Evolutionary conservation across 1,140 invertebrate species (phyloP).

Genomic region (Dolichoris vasculosae): DNA sequence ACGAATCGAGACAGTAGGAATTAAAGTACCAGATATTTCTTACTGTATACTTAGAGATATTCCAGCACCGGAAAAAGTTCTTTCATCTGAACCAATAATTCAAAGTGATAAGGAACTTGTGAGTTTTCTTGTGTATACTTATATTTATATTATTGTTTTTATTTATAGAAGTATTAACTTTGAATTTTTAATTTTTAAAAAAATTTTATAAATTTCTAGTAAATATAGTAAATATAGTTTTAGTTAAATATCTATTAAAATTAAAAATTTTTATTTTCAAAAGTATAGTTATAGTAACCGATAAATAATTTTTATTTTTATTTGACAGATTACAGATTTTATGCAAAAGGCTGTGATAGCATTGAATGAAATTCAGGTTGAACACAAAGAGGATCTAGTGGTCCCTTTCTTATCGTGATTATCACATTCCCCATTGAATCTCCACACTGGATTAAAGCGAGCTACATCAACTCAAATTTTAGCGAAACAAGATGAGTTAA

Average conservation of each 20-base stretch:
- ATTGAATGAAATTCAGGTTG: constrained; percentile 82
- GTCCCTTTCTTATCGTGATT: constrained; percentile 81
- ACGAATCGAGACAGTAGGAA: constrained; percentile 74
- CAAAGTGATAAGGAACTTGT: constrained; percentile 77
- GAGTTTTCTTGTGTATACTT: constrained; percentile 60
- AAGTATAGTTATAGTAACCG: neutral
- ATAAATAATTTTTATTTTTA: constrained; percentile 54
- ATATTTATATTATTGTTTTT: neutral
- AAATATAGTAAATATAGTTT: too few species aligned
- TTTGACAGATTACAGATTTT: constrained; percentile 80
- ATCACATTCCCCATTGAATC: constrained; percentile 39
- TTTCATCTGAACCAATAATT: constrained; percentile 75
- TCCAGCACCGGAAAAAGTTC: constrained; percentile 76
- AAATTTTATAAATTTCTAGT: too few species aligned
- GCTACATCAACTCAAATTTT: constrained; percentile 47
- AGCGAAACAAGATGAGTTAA: constrained; percentile 46
- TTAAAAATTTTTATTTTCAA: neutral
- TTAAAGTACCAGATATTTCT: constrained; percentile 68
- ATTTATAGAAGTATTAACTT: too few species aligned
- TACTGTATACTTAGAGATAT: constrained; percentile 77
- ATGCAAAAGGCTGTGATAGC: constrained; percentile 81
- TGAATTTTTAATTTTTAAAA: too few species aligned
- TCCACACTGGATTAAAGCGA: constrained; percentile 31
- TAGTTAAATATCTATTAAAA: too few species aligned
- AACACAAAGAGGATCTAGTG: constrained; percentile 88